Conservation (phyloP, 92 coral and sea anemone genomes). For the Nematostella vectensis region DNA sequence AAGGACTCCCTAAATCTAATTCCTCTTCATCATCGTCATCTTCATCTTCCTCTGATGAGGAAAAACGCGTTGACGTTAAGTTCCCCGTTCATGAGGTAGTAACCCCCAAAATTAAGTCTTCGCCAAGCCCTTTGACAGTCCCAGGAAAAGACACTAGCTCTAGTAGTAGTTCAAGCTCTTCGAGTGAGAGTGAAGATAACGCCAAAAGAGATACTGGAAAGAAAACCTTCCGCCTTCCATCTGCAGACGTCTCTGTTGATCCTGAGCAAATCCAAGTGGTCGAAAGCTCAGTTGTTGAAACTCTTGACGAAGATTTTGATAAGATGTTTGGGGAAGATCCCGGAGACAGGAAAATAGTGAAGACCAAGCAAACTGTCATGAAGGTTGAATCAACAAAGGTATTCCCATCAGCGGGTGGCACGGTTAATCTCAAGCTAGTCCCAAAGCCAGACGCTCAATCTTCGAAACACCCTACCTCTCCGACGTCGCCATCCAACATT, state of each 20-base stretch:
- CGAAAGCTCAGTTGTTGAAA: constrained; percentile 6
- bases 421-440: constrained; percentile 16
- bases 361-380: constrained; percentile 8
- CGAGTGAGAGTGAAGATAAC: constrained; percentile 13
- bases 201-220: neutral
- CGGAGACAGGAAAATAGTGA: neutral
- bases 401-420: constrained; percentile 6
- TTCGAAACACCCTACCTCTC: constrained; percentile 4
- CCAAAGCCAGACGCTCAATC: neutral
- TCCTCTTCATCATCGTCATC: constrained; percentile 15
- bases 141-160: neutral
- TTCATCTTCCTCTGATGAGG: constrained; percentile 29
- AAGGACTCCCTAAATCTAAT: neutral
- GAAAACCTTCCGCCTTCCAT: neutral
- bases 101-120: neutral
- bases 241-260: neutral
- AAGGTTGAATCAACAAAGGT: constrained; percentile 6
- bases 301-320: neutral
- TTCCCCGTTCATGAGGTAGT: constrained; percentile 3
- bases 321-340: neutral
- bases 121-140: constrained; percentile 16
- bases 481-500: constrained; percentile 11
- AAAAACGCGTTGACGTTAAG: constrained; percentile 16
- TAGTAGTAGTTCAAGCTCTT: constrained; percentile 5
- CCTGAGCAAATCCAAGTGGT: constrained; percentile 12